Evolutionary conservation across 1,140 invertebrate species (phyloP), one percentile per base, ranked within the genome.

Genomic region (Drosophila parvula): DNA sequence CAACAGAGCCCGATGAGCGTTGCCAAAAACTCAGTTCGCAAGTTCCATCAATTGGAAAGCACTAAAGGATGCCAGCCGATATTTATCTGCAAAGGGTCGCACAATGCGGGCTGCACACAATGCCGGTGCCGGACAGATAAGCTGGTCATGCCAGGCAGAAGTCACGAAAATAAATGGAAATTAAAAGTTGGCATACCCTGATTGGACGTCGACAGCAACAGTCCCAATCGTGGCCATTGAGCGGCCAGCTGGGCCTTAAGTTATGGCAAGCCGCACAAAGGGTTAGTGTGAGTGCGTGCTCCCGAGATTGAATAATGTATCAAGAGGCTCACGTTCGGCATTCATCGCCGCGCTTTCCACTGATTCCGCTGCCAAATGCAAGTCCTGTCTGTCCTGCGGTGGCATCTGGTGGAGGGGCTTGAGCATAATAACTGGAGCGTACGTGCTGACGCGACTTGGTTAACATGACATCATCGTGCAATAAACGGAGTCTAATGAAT

Each of bases 391-490:
- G 36, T 32, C 16, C 11, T 16, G 28, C 18, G 47, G 51, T 27
- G n/a, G 28, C 48, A 60, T 58, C 51, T 51, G 43, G 32, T 18
- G 14, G 14, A 47, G 47, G 47, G 30, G 4, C 41, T 16, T 12
- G 36, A 43, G 47, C 40, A 30, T 27, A 9, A 40, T 47, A 30
- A 38, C 51, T 48, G 32, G 56, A 28, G 56, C 27, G 56, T 58
- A 57, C 55, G 47, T 44, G 48, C 55, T 41, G 36, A 36, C 34
- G 30, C 38, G 44, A 58, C 71, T 57, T 63, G 61, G 53, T 81
- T 67, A 79, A 73, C 70, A 88, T 86, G 82, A 86, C 83, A 79
- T 86, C 82, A 86, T 88, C 76, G 75, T 44, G 71, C 68, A 61
- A 76, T 70, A 50, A 60, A 61, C 56, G 61, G 38, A 67, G 45